These are phyloP conservation scores for Aethes cnicana DNA, from an alignment of 2,888 invertebrate species.

Conservation along the genomic window DNA sequence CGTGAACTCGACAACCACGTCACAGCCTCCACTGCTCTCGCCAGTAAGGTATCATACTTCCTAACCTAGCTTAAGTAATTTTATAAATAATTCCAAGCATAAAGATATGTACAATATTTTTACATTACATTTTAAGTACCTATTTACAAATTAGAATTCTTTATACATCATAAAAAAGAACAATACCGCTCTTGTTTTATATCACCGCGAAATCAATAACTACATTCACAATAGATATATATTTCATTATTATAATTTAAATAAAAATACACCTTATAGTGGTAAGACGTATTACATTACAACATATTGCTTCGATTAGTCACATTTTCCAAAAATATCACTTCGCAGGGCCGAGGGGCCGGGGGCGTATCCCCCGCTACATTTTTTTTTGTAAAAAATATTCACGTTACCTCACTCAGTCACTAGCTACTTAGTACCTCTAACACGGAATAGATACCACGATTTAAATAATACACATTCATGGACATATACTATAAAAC, in stretches of 20 bases:
- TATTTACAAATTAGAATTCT: constrained; percentile 82
- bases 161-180: constrained; percentile 81
- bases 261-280: constrained; percentile 77
- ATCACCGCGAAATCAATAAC: constrained; percentile 81
- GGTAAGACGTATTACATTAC: constrained; percentile 85
- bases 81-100: constrained; percentile 80
- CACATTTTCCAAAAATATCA: constrained; percentile 88
- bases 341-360: constrained; percentile 55
- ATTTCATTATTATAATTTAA: constrained; percentile 64
- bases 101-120: constrained; percentile 83
- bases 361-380: constrained; percentile 11
- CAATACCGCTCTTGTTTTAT: constrained; percentile 74
- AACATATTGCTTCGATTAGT: constrained; percentile 89
- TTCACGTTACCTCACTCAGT: constrained; percentile 72
- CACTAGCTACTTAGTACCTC: constrained; percentile 74
- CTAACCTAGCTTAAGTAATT: constrained; percentile 58
- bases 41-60: constrained; percentile 24
- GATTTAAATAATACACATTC: constrained; percentile 79
- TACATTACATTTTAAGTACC: constrained; percentile 80
- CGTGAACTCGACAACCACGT: not conserved
- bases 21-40: constrained; percentile 18
- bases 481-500: constrained; percentile 78
- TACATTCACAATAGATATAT: constrained; percentile 79
- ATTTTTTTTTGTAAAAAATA: constrained; percentile 74
- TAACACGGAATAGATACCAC: constrained; percentile 81